These are phyloP conservation scores for Karalla daura DNA, from an alignment of 2,797 vertebrate species.

Conservation along the genomic window DNA sequence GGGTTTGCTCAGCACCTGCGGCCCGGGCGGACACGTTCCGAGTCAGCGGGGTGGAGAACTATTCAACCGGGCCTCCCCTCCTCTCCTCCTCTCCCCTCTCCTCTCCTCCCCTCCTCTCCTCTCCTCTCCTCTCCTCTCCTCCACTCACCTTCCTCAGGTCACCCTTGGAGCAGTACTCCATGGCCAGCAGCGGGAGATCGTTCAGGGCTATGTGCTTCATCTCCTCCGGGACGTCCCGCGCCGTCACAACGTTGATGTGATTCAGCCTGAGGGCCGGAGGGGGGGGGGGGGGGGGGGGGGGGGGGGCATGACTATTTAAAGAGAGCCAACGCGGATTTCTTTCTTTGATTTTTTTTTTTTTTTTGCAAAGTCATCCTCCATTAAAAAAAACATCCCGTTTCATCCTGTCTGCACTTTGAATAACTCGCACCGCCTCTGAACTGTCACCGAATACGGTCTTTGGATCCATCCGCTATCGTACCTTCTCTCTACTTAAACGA, in stretches of 20 bases:
- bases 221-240: constrained; percentile 93
- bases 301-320: constrained; percentile 5
- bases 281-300: not conserved
- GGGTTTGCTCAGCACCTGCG: constrained; percentile 93
- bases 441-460: no score
- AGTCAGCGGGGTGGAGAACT: no score
- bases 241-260: constrained; percentile 93
- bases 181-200: constrained; percentile 94
- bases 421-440: no score
- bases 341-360: no score
- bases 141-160: constrained; percentile 94
- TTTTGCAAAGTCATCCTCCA: not conserved
- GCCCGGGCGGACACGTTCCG: constrained; percentile 5
- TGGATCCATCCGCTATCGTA: not conserved
- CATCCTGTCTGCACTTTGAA: no score
- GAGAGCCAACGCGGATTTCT: no score
- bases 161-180: constrained; percentile 97
- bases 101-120: constrained; percentile 79
- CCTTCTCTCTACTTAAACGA: no score
- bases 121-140: constrained; percentile 69
- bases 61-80: no score
- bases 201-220: constrained; percentile 90
- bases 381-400: not conserved
- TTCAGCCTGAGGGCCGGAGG: constrained; percentile 85
- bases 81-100: not conserved